Evolutionary conservation across 2,797 vertebrate genomes (phyloP), one percentile per base, ranked within the genome.

Genomic region (Gallirallus australis): DNA sequence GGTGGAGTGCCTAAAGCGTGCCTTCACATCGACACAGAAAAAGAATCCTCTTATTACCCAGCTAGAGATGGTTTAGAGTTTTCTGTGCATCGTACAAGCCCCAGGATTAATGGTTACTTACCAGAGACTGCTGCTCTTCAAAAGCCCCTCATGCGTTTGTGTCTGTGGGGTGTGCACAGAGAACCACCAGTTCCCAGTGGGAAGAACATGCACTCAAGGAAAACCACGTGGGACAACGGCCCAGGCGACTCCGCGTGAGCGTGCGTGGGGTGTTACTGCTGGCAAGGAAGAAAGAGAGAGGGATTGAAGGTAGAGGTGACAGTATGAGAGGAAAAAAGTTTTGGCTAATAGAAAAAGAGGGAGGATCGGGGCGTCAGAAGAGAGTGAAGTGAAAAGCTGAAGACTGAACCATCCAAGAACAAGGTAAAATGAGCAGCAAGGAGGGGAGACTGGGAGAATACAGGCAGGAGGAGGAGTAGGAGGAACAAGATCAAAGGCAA

Each of bases 391-490:
- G 37, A 82, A 86, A 95, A 65, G 15, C 30, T 42, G 42, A 73
- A 75, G 39, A 37, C 0, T 66, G 70, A 88, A 64, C 73, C 12
- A 61, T 68, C 73, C 28, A 70, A 86, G 70, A 86, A 45, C 25
- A 52, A 79, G 66, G 86, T 63, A 84, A 96, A 88, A 75, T 25
- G 42, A 89, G 59, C 54, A 81, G 72, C 78, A 94, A 86, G 69
- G 21, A 86, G 50, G 54, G 42, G 79, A 88, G 59, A 70, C 56
- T 79, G 50, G 79, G 54, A 68, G 57, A 90, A 61, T 25, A 72
- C 21, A 69, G 66, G 68, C 60, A 86, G 87, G n/a, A 88, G 87
- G n/a, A 88, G 47, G 72, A 90, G 54, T 78, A 33, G 65, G 86
- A 93, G 33, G 77, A 93, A 70, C 1, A 1, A 94, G 52, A 93